Percentiles rank a stretch among this genome's conserved stretches.
phyloP scores from a whole-genome alignment of 1,140 invertebrate species.

The Pseudomyrmex concolor region DNA sequence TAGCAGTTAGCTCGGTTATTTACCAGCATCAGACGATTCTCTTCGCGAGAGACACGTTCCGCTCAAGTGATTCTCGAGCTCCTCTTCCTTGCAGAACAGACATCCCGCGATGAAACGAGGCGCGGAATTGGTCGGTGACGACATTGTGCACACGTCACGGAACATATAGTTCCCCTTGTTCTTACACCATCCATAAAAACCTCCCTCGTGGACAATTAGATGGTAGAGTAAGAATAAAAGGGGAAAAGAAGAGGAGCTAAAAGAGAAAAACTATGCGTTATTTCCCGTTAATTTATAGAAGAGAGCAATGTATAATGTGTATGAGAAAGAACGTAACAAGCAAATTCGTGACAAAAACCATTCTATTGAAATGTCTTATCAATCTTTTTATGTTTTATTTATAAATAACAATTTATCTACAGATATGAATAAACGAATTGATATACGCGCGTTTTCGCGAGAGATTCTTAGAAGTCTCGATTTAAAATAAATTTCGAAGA shows the following conservation, averaged over 20 bases:
- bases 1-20: constrained; percentile 72
- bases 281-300: too few species aligned
- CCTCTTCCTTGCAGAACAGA: constrained; percentile 26
- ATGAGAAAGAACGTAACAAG: too few species aligned
- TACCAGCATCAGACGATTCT: constrained; percentile 68
- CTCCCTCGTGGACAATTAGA: constrained; percentile 10
- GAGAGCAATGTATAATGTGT: too few species aligned
- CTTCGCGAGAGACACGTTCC: constrained; percentile 48
- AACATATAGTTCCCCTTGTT: constrained; percentile 8
- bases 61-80: constrained; percentile 52
- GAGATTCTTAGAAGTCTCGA: background rate
- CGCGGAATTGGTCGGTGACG: constrained; percentile 45
- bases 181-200: constrained; percentile 13
- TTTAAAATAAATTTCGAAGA: background rate
- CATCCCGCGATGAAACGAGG: constrained; percentile 49
- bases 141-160: constrained; percentile 49
- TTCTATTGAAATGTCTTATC: background rate
- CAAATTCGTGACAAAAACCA: background rate
- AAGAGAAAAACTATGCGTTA: background rate
- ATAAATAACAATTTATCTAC: background rate
- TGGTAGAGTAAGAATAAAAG: background rate
- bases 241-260: background rate
- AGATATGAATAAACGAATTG: background rate
- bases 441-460: background rate
- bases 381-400: too few species aligned